These are phyloP conservation scores for Orthosia cruda DNA, from an alignment of 2,888 invertebrate species.

Conservation along the genomic window DNA sequence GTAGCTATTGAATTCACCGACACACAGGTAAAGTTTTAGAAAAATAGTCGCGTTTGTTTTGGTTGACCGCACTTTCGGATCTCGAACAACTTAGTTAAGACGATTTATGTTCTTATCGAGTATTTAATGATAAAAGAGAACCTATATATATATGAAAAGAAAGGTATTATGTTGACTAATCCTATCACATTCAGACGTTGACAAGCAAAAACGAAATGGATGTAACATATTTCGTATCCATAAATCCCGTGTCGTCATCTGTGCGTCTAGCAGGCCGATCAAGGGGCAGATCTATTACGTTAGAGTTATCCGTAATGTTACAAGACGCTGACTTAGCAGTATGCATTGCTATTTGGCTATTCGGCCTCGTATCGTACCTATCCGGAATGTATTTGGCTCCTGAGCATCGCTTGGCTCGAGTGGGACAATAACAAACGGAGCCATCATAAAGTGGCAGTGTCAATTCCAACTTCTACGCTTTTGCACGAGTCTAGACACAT, in stretches of 20 bases:
- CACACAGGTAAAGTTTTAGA: conserved; percentile 47
- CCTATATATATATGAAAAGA: conserved; percentile 1
- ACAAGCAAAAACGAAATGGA: conserved; percentile 7
- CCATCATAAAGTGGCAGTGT: conserved; percentile 79
- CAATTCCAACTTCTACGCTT: conserved; percentile 79
- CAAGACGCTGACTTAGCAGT: conserved; percentile 59
- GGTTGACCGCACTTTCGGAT: conserved; percentile 33
- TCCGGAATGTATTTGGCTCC: conserved; percentile 68
- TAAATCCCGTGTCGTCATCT: conserved; percentile 28
- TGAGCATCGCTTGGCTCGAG: conserved; percentile 79
- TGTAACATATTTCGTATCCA: conserved; percentile 33
- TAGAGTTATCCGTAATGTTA: conserved; percentile 58
- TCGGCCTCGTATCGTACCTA: conserved; percentile 60
- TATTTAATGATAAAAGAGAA: conserved; percentile 15
- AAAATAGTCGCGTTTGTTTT: conserved; percentile 52
- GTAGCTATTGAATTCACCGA: conserved; percentile 64
- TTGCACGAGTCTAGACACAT: conserved; percentile 81
- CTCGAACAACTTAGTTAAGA: neutral
- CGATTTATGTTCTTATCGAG: neutral
- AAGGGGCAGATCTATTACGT: conserved; percentile 50
- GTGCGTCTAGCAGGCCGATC: conserved; percentile 32
- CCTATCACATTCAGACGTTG: conserved; percentile 23
- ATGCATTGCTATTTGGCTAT: conserved; percentile 54
- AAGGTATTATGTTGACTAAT: conserved; percentile 24
- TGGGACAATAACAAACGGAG: conserved; percentile 84